Evolutionary conservation across 1,140 invertebrate species (phyloP).

Genomic region (Gonioctena quinquepunctata): DNA sequence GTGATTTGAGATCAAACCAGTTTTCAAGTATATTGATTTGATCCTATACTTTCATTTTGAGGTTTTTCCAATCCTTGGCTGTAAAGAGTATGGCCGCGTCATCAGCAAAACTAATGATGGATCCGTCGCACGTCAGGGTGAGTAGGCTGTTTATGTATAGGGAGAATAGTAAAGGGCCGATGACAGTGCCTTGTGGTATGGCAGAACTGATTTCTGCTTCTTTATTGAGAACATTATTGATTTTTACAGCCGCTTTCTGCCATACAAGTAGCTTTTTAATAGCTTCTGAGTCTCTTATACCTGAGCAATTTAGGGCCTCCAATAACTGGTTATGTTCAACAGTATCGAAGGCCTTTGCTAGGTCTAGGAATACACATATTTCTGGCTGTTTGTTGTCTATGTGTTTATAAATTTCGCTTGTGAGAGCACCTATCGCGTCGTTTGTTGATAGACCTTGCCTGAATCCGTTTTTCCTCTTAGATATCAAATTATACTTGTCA

Average conservation of each 20-base stretch:
- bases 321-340: slow-evolving; percentile 36
- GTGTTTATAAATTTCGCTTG: slow-evolving; percentile 23
- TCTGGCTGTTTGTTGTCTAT: slow-evolving; percentile 29
- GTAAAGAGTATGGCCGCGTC: neutral
- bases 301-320: slow-evolving; percentile 28
- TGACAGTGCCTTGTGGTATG: neutral
- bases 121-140: neutral
- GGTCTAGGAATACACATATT: slow-evolving; percentile 39
- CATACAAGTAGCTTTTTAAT: slow-evolving; percentile 10
- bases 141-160: neutral
- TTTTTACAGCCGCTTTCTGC: slow-evolving; percentile 18
- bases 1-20: too few relatives aligned
- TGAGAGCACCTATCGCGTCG: slow-evolving; percentile 29
- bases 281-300: slow-evolving; percentile 37
- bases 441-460: slow-evolving; percentile 33
- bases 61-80: neutral
- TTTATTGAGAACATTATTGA: too few relatives aligned
- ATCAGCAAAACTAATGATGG: slow-evolving; percentile 2
- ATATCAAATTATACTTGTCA: slow-evolving; percentile 36
- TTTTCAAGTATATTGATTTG: neutral
- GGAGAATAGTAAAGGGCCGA: neutral
- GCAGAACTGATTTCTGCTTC: neutral
- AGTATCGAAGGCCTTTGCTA: slow-evolving; percentile 47
- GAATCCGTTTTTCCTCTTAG: slow-evolving; percentile 37
- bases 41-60: neutral